Conservation (phyloP, 2,888 invertebrate genomes). For the Dasypolia templi region DNA sequence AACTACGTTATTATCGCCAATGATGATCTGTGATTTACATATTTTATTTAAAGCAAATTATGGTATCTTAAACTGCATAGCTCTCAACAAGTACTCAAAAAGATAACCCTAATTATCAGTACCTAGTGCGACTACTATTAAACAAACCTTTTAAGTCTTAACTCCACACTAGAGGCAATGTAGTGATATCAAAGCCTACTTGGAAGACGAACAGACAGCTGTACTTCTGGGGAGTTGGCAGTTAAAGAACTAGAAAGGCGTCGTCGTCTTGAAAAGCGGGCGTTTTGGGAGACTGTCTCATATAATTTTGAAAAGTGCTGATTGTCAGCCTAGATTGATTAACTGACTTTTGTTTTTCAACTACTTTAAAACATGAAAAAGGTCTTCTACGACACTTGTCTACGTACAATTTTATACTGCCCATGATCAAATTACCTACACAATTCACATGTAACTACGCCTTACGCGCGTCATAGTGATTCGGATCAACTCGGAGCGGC, state of each 20-base stretch:
- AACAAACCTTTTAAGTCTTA: neutral
- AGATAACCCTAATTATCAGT: conserved; percentile 8
- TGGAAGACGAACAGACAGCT: too few species aligned
- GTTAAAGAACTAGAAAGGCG: too few species aligned
- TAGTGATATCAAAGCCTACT: neutral
- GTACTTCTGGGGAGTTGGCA: too few species aligned
- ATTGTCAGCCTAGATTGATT: too few species aligned
- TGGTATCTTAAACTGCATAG: neutral
- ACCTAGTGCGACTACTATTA: neutral
- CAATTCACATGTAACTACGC: conserved; percentile 37
- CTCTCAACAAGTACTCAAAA: neutral
- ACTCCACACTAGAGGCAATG: neutral
- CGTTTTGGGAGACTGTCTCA: too few species aligned
- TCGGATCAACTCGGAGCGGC: conserved; percentile 38
- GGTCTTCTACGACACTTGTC: conserved; percentile 5
- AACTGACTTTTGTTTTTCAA: too few species aligned
- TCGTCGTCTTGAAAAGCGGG: too few species aligned
- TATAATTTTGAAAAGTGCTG: too few species aligned
- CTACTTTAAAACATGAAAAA: neutral
- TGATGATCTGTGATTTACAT: conserved; percentile 49
- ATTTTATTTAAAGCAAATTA: conserved; percentile 45
- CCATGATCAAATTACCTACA: conserved; percentile 41
- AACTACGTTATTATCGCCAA: conserved; percentile 31
- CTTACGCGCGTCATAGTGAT: conserved; percentile 26
- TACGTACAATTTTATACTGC: conserved; percentile 15